Conservation (phyloP, 2,797 vertebrate species). For the Eospalax fontanierii region DNA sequence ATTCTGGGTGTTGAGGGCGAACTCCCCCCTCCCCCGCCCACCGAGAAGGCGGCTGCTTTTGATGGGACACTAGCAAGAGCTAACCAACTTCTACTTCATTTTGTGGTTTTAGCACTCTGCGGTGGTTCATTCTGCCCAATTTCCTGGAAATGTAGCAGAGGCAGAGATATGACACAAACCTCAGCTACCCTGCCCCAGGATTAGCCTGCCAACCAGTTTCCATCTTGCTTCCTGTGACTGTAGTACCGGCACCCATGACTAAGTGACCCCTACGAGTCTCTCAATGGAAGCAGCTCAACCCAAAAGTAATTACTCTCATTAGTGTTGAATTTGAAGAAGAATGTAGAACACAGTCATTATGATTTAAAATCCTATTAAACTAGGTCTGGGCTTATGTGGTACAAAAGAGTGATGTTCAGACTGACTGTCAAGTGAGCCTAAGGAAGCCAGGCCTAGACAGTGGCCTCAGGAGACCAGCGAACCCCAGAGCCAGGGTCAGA, state of each 20-base stretch:
- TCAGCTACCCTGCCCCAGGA: not conserved
- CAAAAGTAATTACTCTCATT: no score
- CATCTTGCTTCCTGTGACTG: not conserved
- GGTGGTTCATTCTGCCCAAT: not conserved
- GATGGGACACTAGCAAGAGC: not conserved
- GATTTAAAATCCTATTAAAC: not conserved
- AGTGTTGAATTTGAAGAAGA: not conserved
- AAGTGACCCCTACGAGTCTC: not conserved
- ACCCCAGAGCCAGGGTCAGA: no score
- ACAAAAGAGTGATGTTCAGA: not conserved
- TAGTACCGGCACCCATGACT: not conserved
- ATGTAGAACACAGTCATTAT: not conserved
- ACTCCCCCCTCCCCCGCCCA: rapidly evolving
- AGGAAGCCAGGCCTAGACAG: not conserved
- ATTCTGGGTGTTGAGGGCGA: not conserved
- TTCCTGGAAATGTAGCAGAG: not conserved
- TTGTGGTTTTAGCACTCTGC: not conserved
- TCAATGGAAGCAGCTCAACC: not conserved
- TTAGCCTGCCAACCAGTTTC: rapidly evolving
- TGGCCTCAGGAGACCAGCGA: not conserved
- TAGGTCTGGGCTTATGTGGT: not conserved
- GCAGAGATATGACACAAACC: not conserved
- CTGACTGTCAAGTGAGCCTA: not conserved
- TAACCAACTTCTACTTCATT: not conserved
- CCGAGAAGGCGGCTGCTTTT: not conserved